Evolutionary conservation across 2,888 invertebrate genomes (phyloP), one percentile per base, ranked within the genome.

Genomic region (Crocallis elinguaria): DNA sequence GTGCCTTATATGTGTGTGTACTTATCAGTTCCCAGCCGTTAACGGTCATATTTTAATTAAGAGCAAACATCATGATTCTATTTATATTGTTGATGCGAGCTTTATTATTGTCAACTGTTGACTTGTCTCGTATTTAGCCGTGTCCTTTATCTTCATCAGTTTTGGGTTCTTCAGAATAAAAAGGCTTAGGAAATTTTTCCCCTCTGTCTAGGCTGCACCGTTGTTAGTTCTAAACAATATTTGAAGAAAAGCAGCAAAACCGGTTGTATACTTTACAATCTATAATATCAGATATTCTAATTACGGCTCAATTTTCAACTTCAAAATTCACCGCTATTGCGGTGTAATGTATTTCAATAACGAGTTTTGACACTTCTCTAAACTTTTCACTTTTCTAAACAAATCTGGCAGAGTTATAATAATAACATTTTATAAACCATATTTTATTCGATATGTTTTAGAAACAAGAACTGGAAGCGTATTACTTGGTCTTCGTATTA

Each of bases 11-110:
- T 56, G 51, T 29, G 43, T 21, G n/a, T 29, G 23, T 42, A 36
- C 49, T 57, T 57, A 57, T 61, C 57, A 41, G 37, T 37, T 56
- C 49, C 54, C 60, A 58, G 51, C 69, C 68, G 73, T 74, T 73
- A 76, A 75, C 75, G 73, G 73, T 58, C 64, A 59, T 50, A 60
- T 67, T 70, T 64, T 66, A 71, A 64, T 67, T 64, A 54, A 44
- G 32, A 38, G 12, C 33, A 37, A 50, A 46, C 57, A 42, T 50
- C 57, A 56, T 11, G 23, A 36, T 57, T n/a, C 45, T 60, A 57
- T 56, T 57, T 49, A 49, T 50, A 52, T 27, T 39, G 41, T 37
- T 17, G 27, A 25, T 45, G 17, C 27, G 16, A 44, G 11, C 25
- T 49, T 49, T 11, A 53, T 49, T 43, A 32, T 43, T 36, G n/a